Percentiles rank a stretch among this genome's conserved stretches.
Evolutionary conservation across 2,888 invertebrate genomes (phyloP).

Genomic region (Euplagia quadripunctaria): DNA sequence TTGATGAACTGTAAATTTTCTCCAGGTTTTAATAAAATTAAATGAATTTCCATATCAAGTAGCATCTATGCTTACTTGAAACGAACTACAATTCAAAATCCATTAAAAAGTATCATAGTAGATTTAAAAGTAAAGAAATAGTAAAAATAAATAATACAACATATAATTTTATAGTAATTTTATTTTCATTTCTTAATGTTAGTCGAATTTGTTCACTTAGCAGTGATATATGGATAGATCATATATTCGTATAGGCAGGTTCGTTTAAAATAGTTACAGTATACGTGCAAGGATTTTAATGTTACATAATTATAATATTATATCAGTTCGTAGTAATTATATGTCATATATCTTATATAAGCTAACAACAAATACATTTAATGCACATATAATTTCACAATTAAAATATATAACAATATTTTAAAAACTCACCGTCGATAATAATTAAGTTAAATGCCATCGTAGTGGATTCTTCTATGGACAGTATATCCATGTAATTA

Average conservation of each 20-base stretch:
- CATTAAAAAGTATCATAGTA: background rate
- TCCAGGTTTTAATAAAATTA: too few species aligned
- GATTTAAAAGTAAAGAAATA: background rate
- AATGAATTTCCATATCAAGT: too few species aligned
- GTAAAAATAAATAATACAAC: constrained; percentile 12
- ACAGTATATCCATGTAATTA: constrained; percentile 39
- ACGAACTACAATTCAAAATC: too few species aligned
- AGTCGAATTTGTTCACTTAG: constrained; percentile 72
- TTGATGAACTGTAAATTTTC: too few species aligned
- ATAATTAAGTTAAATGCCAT: constrained; percentile 57
- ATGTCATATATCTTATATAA: constrained; percentile 49
- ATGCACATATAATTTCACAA: constrained; percentile 54
- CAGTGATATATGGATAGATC: constrained; percentile 58
- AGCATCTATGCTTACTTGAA: too few species aligned
- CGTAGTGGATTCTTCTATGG: constrained; percentile 38
- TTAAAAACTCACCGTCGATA: constrained; percentile 41
- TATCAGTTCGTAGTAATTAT: constrained; percentile 57
- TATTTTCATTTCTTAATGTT: constrained; percentile 66
- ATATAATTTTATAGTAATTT: constrained; percentile 30
- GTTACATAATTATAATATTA: constrained; percentile 45
- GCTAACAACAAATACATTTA: constrained; percentile 57
- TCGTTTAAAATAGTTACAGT: constrained; percentile 47
- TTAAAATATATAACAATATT: constrained; percentile 50
- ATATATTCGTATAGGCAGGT: constrained; percentile 47
- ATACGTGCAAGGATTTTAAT: constrained; percentile 22